phyloP scores from a whole-genome alignment of 2,797 vertebrate genomes.

The Onychomys leucogaster region DNA sequence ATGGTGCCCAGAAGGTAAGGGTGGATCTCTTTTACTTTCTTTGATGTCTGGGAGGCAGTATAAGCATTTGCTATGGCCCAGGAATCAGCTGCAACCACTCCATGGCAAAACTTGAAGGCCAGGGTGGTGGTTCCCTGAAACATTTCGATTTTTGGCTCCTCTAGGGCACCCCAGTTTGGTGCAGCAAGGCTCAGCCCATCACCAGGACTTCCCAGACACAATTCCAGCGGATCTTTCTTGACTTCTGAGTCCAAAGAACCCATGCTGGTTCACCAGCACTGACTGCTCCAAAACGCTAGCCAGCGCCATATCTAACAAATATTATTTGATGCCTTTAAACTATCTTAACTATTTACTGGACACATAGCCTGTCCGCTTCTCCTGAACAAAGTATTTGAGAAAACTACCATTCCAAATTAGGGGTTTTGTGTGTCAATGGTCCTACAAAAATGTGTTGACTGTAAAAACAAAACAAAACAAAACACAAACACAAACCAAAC shows the following conservation, averaged over 20 bases:
- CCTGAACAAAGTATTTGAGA: background rate
- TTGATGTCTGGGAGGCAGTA: constrained; percentile 94
- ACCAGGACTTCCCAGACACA: constrained; percentile 75
- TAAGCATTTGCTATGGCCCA: constrained; percentile 94
- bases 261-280: constrained; percentile 84
- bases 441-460: background rate
- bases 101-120: constrained; percentile 95
- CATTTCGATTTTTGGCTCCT: constrained; percentile 91
- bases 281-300: constrained; percentile 90
- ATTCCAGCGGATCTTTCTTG: constrained; percentile 71
- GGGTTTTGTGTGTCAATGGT: background rate
- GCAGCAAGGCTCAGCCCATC: constrained; percentile 76
- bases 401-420: background rate
- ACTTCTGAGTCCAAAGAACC: constrained; percentile 81
- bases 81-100: constrained; percentile 94
- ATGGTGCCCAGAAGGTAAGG: constrained; percentile 95
- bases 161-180: constrained; percentile 72
- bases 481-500: background rate
- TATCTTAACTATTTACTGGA: background rate
- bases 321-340: background rate
- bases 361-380: background rate
- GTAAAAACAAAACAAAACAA: constrained; percentile 27
- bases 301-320: constrained; percentile 91
- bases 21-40: constrained; percentile 97
- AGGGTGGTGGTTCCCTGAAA: constrained; percentile 94